Conservation (phyloP, 2,888 invertebrate species). For the Eurois occulta region DNA sequence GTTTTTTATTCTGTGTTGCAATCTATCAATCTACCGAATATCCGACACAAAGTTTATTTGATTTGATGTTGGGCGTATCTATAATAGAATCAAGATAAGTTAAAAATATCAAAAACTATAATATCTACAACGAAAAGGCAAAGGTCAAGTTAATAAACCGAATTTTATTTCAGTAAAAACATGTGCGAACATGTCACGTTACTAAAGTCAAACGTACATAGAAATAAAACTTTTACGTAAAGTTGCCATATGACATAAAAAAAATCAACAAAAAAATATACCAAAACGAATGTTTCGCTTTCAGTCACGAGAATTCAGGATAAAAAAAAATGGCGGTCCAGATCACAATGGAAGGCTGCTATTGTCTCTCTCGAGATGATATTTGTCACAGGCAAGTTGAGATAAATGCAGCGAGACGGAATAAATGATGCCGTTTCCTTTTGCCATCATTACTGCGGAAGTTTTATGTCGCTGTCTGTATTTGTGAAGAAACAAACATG, state of each 20-base stretch:
- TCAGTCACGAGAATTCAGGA: slow-evolving; percentile 40
- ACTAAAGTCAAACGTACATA: slow-evolving; percentile 9
- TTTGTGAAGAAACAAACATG: slow-evolving; percentile 9
- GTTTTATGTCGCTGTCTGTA: slow-evolving; percentile 6
- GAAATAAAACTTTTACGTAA: slow-evolving; percentile 4
- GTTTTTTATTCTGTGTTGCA: not conserved
- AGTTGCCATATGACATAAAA: slow-evolving; percentile 7
- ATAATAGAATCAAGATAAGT: not conserved
- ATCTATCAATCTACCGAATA: not conserved
- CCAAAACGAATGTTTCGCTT: slow-evolving; percentile 9
- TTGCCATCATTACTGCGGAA: slow-evolving; percentile 40
- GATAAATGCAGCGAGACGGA: slow-evolving; percentile 48
- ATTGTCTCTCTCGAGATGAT: slow-evolving; percentile 57
- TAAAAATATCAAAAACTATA: not conserved
- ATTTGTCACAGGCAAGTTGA: slow-evolving; percentile 45
- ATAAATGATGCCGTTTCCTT: slow-evolving; percentile 51
- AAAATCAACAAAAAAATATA: not conserved
- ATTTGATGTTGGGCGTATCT: not conserved
- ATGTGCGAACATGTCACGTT: not conserved
- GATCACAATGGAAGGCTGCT: slow-evolving; percentile 34
- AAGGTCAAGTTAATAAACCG: not conserved
- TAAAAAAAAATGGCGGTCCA: slow-evolving; percentile 48
- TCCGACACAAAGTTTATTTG: not conserved
- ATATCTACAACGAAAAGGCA: not conserved
- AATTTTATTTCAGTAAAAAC: not conserved